These are phyloP conservation scores for Argyrosomus japonicus DNA, from an alignment of 2,113 vertebrate species.

Conservation along the genomic window DNA sequence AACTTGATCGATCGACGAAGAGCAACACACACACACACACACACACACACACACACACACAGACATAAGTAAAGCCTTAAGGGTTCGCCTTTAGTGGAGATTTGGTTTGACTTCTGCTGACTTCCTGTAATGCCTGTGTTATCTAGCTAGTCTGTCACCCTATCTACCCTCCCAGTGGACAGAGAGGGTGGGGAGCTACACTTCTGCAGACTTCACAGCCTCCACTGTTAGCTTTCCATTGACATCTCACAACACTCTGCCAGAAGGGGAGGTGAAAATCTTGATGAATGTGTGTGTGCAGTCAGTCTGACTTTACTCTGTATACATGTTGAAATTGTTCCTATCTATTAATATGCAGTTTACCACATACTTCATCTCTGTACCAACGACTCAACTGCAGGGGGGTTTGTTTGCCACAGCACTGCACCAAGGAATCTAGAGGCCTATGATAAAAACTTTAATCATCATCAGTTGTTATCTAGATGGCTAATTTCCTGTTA, in stretches of 20 bases:
- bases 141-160: conserved; percentile 68
- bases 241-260: conserved; percentile 61
- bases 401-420: not conserved
- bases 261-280: conserved; percentile 54
- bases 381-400: not conserved
- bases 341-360: conserved; percentile 14
- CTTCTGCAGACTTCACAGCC: conserved; percentile 58
- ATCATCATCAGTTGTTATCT: not conserved
- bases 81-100: conserved; percentile 1
- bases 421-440: not conserved
- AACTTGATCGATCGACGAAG: conserved; percentile 62
- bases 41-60: conserved; percentile 26
- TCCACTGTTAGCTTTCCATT: conserved; percentile 74
- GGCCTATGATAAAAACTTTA: not conserved
- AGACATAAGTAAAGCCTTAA: conserved; percentile 4
- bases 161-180: conserved; percentile 67
- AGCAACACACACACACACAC: conserved; percentile 15
- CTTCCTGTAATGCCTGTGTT: conserved; percentile 56
- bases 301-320: conserved; percentile 10
- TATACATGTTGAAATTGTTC: conserved; percentile 21
- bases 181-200: conserved; percentile 73
- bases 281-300: conserved; percentile 65
- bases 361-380: not conserved
- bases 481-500: conserved; percentile 15
- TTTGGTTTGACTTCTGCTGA: conserved; percentile 34